phyloP scores from a whole-genome alignment of 2,888 invertebrate species.

The Luffia ferchaultella region DNA sequence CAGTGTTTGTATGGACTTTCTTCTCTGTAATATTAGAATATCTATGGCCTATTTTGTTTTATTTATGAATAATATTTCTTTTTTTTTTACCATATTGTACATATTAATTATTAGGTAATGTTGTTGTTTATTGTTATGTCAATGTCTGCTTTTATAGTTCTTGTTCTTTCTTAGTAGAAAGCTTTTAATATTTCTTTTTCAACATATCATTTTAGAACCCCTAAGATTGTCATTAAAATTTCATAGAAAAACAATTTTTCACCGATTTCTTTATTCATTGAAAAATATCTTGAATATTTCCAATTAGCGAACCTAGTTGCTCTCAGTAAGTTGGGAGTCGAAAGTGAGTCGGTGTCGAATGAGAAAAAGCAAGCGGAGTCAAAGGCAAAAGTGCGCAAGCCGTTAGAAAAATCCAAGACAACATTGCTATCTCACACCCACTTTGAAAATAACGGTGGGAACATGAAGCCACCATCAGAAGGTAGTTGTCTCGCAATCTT shows the following conservation, averaged over 20 bases:
- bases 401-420: conserved; percentile 59
- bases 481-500: conserved; percentile 35
- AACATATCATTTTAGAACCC: conserved; percentile 3
- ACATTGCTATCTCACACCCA: conserved; percentile 52
- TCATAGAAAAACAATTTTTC: background rate
- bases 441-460: conserved; percentile 51
- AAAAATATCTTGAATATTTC: conserved; percentile 14
- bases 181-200: conserved; percentile 5
- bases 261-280: background rate
- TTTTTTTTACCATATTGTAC: background rate
- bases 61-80: background rate
- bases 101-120: background rate
- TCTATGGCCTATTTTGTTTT: background rate
- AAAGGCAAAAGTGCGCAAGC: conserved; percentile 49
- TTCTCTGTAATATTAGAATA: too few relatives aligned
- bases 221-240: background rate
- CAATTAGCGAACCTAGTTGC: conserved; percentile 60
- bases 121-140: background rate
- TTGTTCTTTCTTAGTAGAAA: conserved; percentile 3
- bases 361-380: conserved; percentile 54
- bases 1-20: too few relatives aligned
- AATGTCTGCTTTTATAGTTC: background rate
- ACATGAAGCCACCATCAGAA: conserved; percentile 52
- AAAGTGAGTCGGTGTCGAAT: conserved; percentile 47
- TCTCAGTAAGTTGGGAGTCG: conserved; percentile 63